A percentile compares a stretch with the other conserved stretches of the same genome.
phyloP scores from a whole-genome alignment of 2,888 invertebrate species.

The Mimas tiliae region DNA sequence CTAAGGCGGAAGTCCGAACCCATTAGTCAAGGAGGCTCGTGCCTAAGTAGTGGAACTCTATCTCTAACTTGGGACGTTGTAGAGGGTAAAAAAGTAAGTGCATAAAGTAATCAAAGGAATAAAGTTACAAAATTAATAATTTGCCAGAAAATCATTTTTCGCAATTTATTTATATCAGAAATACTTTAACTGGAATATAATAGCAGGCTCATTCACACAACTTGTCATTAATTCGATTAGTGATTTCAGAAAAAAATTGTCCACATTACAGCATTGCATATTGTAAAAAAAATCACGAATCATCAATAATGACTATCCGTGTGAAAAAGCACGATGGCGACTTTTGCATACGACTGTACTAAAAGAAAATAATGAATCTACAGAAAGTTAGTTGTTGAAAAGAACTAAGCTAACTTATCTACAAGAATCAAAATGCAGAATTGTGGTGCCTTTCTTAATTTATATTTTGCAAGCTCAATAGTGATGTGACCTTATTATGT shows the following conservation, averaged over 20 bases:
- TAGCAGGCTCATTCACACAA: too few species aligned
- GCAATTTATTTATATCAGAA: too few species aligned
- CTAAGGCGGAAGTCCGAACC: too few species aligned
- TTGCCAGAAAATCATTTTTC: too few species aligned
- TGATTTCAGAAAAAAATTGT: not conserved
- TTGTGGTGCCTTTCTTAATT: not conserved
- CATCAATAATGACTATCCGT: not conserved
- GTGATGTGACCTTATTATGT: not conserved
- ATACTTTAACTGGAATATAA: too few species aligned
- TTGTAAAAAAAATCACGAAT: not conserved
- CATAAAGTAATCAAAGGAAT: too few species aligned
- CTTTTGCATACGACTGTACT: conserved; percentile 15
- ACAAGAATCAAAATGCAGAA: conserved; percentile 20
- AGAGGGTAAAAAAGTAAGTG: too few species aligned
- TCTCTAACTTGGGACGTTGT: too few species aligned
- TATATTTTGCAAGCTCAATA: not conserved
- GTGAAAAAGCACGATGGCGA: not conserved
- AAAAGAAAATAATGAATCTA: not conserved
- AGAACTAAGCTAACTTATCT: conserved; percentile 10
- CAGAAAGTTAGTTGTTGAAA: conserved; percentile 16
- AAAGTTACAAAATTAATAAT: too few species aligned
- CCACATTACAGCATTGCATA: too few species aligned
- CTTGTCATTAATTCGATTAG: not conserved
- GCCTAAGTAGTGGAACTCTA: too few species aligned
- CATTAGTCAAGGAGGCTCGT: too few species aligned